A percentile compares a stretch with the other conserved stretches of the same genome.
These are phyloP conservation scores for Drosophila multiciliata DNA, from an alignment of 2,888 invertebrate genomes.

Conservation along the genomic window DNA sequence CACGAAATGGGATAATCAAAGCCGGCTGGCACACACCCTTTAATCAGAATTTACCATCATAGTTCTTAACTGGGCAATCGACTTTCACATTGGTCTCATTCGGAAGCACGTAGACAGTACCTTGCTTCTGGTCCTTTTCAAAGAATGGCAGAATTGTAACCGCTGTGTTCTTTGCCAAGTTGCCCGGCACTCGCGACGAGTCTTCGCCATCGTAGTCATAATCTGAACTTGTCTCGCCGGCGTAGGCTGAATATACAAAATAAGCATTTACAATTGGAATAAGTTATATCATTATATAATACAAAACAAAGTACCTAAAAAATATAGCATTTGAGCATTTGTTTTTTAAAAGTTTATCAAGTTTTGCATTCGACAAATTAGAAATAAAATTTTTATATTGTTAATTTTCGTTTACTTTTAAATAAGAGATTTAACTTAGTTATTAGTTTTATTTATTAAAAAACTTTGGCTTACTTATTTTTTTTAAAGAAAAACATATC, in stretches of 20 bases:
- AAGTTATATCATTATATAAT: not conserved
- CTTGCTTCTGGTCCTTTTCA: conserved; percentile 46
- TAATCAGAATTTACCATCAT: conserved; percentile 48
- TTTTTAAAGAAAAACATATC: no score
- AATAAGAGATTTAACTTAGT: not conserved
- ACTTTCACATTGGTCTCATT: conserved; percentile 49
- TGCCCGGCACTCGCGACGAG: conserved; percentile 43
- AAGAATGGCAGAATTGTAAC: conserved; percentile 49
- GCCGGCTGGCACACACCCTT: no score
- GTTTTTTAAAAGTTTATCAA: no score
- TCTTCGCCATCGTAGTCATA: conserved; percentile 54
- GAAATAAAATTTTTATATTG: no score
- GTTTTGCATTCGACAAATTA: no score
- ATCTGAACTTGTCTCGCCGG: conserved; percentile 20
- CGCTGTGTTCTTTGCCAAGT: conserved; percentile 55
- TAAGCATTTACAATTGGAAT: not conserved
- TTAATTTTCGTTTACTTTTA: no score
- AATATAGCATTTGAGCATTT: not conserved
- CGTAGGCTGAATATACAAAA: conserved; percentile 18
- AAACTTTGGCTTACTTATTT: not conserved
- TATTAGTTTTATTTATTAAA: not conserved
- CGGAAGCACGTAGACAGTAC: conserved; percentile 31
- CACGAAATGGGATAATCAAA: not conserved
- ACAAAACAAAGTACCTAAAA: not conserved
- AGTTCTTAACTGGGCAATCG: conserved; percentile 67